These are phyloP conservation scores for Acanthisitta chloris DNA, from an alignment of 2,113 vertebrate species.

Conservation along the genomic window DNA sequence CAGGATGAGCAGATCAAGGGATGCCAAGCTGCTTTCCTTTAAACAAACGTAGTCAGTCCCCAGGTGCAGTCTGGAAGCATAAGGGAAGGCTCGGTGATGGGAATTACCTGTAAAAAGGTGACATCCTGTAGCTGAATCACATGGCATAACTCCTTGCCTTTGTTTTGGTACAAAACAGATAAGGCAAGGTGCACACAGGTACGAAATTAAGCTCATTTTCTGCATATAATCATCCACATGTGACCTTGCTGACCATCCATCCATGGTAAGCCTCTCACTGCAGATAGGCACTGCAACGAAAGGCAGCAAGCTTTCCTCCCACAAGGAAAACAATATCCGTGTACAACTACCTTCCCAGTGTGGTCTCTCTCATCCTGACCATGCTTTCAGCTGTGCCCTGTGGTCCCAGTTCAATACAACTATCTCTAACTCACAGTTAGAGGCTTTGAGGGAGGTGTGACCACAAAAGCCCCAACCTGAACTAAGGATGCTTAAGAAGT, in stretches of 20 bases:
- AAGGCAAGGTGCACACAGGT: background rate
- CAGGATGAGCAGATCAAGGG: background rate
- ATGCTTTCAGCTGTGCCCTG: background rate
- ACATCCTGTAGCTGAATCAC: background rate
- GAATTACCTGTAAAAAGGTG: background rate
- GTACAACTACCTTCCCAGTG: background rate
- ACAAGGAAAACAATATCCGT: background rate
- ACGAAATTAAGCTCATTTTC: background rate
- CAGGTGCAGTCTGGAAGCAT: background rate
- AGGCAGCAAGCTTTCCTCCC: background rate
- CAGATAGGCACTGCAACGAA: background rate
- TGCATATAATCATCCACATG: background rate
- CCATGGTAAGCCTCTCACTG: background rate
- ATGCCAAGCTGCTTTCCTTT: background rate
- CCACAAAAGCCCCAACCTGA: background rate
- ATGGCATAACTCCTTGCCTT: background rate
- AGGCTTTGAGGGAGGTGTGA: background rate
- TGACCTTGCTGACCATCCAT: background rate
- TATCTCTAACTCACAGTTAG: background rate
- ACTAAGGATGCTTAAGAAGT: background rate
- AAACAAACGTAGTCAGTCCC: background rate
- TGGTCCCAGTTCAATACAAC: background rate
- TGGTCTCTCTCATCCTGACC: background rate
- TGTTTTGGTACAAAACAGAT: background rate
- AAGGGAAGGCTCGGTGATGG: background rate